phyloP scores from a whole-genome alignment of 64 coral and sea anemone genomes.

The Dendrophyllia cribrosa region DNA sequence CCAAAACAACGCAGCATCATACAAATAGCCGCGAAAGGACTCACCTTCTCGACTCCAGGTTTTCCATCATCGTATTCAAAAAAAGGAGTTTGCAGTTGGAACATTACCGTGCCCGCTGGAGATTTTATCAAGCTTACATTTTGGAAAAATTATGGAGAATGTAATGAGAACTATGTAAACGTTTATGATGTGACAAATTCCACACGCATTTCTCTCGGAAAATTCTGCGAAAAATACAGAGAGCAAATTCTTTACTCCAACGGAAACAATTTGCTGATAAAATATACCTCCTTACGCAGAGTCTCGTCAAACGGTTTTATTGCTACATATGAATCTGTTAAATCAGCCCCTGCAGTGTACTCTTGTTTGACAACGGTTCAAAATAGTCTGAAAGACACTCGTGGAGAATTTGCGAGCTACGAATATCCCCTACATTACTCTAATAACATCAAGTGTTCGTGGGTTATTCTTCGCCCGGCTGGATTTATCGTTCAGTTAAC shows the following conservation, averaged over 20 bases:
- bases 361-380: neutral
- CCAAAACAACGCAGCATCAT: neutral
- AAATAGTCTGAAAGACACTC: neutral
- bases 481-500: slow-evolving; percentile 9
- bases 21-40: neutral
- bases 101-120: slow-evolving; percentile 13
- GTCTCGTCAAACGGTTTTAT: neutral
- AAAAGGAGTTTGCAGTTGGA: slow-evolving; percentile 7
- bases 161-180: neutral
- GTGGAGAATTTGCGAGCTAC: slow-evolving; percentile 16
- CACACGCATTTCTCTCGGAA: neutral
- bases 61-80: neutral
- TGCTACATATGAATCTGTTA: neutral
- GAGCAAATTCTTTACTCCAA: slow-evolving; percentile 7
- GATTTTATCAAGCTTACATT: slow-evolving; percentile 13
- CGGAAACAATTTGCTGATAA: neutral
- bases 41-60: neutral
- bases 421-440: slow-evolving; percentile 7
- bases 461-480: neutral
- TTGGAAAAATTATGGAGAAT: neutral
- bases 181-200: slow-evolving; percentile 3
- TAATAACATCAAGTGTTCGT: neutral
- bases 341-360: neutral
- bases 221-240: neutral
- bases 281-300: neutral